phyloP scores from a whole-genome alignment of 1,140 invertebrate genomes.

The Apis laboriosa region DNA sequence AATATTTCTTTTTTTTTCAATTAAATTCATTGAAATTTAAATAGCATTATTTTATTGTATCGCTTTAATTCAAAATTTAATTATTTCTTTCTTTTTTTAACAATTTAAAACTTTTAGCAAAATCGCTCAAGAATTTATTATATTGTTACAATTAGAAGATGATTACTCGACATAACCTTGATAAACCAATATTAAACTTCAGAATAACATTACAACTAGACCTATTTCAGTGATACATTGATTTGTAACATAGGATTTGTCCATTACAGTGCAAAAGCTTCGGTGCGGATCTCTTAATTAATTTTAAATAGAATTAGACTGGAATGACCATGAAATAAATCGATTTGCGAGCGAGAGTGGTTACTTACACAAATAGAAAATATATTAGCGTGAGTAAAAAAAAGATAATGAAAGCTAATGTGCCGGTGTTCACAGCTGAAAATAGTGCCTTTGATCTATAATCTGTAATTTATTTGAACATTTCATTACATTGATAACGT shows the following conservation, averaged over 20 bases:
- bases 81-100: too few relatives aligned
- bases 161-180: neutral
- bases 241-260: neutral
- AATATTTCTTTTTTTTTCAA: too few relatives aligned
- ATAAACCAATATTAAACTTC: neutral
- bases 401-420: slow-evolving; percentile 28
- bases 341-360: slow-evolving; percentile 68
- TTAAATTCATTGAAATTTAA: too few relatives aligned
- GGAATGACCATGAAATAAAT: slow-evolving; percentile 5
- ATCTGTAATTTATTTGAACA: neutral
- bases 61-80: too few relatives aligned
- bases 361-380: slow-evolving; percentile 38
- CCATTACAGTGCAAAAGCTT: slow-evolving; percentile 8
- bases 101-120: too few relatives aligned
- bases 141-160: too few relatives aligned
- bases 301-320: neutral
- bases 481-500: neutral
- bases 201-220: neutral
- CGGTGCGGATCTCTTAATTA: neutral
- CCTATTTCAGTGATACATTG: neutral
- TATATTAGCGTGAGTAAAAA: slow-evolving; percentile 30
- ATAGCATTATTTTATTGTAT: too few relatives aligned
- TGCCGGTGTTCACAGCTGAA: slow-evolving; percentile 1
- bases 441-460: neutral
- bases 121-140: too few relatives aligned